phyloP scores from a whole-genome alignment of 1,140 invertebrate genomes.

The Penaeus chinensis region DNA sequence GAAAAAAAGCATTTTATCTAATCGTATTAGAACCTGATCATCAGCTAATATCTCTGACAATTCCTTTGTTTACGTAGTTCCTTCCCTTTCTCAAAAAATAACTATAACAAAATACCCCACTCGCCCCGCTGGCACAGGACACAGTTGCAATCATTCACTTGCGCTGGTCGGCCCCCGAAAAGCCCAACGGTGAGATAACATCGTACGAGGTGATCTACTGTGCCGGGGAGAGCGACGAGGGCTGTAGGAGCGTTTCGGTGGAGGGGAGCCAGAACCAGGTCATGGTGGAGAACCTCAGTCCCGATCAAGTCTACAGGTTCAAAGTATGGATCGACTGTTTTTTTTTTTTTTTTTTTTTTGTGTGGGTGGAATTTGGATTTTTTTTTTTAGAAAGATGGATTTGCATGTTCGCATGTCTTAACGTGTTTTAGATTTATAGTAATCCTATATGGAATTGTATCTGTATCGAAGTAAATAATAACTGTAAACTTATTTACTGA shows the following conservation, averaged over 20 bases:
- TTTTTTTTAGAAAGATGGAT: neutral
- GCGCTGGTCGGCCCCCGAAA: conserved; percentile 81
- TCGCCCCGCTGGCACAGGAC: conserved; percentile 51
- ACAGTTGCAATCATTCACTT: conserved; percentile 65
- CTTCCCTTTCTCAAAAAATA: no score
- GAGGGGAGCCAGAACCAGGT: conserved; percentile 71
- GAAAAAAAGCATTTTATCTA: no score
- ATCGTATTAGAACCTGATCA: no score
- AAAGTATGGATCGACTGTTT: conserved; percentile 70
- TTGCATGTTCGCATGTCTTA: no score
- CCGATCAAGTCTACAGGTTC: conserved; percentile 80
- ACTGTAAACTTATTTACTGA: neutral
- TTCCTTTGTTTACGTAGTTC: no score
- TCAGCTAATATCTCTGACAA: no score
- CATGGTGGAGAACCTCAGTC: conserved; percentile 72
- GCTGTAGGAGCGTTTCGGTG: conserved; percentile 65
- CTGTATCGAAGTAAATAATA: neutral
- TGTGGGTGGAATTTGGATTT: neutral
- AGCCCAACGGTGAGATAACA: conserved; percentile 79
- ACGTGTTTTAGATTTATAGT: no score
- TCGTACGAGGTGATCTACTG: conserved; percentile 81
- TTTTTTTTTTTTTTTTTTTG: no score
- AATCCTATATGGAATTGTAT: no score
- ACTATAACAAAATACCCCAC: conserved; percentile 52
- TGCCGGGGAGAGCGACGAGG: neutral